Conservation (phyloP, 2,113 vertebrate species). For the Emydura subglobosa region DNA sequence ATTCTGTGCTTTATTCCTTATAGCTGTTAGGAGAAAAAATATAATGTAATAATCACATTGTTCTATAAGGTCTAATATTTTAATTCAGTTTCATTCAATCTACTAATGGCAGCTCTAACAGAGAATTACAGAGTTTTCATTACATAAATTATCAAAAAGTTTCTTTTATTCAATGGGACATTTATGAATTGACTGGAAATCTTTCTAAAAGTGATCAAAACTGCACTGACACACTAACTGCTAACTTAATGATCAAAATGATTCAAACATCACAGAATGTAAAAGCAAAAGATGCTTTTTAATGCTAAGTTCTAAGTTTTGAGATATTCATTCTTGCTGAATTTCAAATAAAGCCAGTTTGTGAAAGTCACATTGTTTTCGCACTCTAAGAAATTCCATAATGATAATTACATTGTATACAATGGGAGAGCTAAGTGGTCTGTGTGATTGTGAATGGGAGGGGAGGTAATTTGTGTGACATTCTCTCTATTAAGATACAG, state of each 20-base stretch:
- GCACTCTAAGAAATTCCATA: slow-evolving; percentile 44
- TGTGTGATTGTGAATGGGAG: not conserved
- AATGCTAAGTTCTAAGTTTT: not conserved
- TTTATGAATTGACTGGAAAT: slow-evolving; percentile 9
- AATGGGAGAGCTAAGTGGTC: no score
- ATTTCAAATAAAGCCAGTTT: slow-evolving; percentile 36
- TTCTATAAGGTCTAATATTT: not conserved
- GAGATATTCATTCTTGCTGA: not conserved
- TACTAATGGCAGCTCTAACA: not conserved
- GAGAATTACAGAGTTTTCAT: not conserved
- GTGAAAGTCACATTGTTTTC: slow-evolving; percentile 34
- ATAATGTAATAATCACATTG: not conserved
- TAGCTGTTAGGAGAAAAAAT: not conserved
- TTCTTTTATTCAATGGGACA: not conserved
- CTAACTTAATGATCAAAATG: slow-evolving; percentile 41
- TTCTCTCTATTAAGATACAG: not conserved
- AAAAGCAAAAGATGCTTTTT: not conserved
- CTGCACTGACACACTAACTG: slow-evolving; percentile 4
- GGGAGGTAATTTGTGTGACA: not conserved
- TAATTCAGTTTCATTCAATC: not conserved
- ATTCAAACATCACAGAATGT: slow-evolving; percentile 15
- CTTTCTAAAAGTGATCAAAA: slow-evolving; percentile 22
- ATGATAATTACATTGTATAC: slow-evolving; percentile 8
- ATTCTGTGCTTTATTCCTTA: not conserved
- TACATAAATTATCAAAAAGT: not conserved